These are phyloP conservation scores for Strigops habroptila DNA, from an alignment of 2,113 vertebrate genomes.

Conservation along the genomic window DNA sequence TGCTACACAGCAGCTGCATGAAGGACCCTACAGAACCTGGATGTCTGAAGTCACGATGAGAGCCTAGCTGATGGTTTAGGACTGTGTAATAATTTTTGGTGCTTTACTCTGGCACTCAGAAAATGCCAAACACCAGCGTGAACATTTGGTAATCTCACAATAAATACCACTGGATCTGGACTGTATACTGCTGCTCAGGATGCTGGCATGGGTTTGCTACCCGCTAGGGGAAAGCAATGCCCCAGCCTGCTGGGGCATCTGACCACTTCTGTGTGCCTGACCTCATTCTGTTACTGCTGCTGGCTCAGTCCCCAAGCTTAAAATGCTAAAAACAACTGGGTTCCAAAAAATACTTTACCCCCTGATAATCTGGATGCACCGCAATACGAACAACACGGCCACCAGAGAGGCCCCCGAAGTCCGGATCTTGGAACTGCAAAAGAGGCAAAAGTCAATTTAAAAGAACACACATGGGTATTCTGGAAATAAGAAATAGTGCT, in stretches of 20 bases:
- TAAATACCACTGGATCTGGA: background rate
- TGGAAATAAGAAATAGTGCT: background rate
- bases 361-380: constrained; percentile 96
- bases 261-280: background rate
- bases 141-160: background rate
- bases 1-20: accelerated
- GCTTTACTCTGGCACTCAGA: background rate
- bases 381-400: constrained; percentile 92
- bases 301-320: background rate
- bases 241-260: background rate
- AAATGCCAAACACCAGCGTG: background rate
- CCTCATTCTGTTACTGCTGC: background rate
- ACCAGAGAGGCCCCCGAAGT: constrained; percentile 91
- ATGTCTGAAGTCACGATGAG: background rate
- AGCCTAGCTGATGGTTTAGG: background rate
- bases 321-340: background rate
- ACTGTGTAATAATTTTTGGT: background rate
- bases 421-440: constrained; percentile 91
- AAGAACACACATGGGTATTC: background rate
- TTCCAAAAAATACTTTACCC: constrained; percentile 73
- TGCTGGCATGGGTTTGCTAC: background rate
- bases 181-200: accelerated
- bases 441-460: background rate
- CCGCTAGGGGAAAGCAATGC: background rate
- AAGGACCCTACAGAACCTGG: background rate